Evolutionary conservation across 2,797 vertebrate species (phyloP).

Genomic region (Tenualosa ilisha): DNA sequence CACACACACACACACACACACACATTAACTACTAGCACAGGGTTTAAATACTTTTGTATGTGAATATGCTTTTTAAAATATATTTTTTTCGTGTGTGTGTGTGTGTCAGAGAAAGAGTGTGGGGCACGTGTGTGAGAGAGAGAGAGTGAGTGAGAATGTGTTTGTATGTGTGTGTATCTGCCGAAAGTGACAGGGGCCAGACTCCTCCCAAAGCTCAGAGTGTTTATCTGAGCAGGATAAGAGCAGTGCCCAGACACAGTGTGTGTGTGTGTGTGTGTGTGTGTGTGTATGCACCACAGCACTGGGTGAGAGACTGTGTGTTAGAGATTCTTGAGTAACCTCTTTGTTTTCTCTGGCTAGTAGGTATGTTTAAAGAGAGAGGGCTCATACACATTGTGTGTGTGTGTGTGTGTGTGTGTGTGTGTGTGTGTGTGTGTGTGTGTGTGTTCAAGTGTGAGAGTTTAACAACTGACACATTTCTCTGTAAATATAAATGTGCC

Average conservation of each 20-base stretch:
- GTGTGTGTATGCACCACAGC: background rate
- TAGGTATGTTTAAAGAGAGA: conserved; percentile 22
- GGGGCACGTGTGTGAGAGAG: background rate
- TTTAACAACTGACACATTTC: conserved; percentile 29
- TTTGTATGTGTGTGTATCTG: background rate
- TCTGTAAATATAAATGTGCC: conserved; percentile 41
- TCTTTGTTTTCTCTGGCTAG: conserved; percentile 54
- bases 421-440: conserved; percentile 40
- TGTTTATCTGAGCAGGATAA: conserved; percentile 21
- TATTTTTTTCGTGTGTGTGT: background rate
- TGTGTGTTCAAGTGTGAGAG: conserved; percentile 43
- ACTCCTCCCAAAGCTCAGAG: conserved; percentile 6
- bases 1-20: conserved; percentile 35
- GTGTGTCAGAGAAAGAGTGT: background rate
- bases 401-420: conserved; percentile 40
- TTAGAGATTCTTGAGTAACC: conserved; percentile 39
- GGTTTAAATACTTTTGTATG: background rate
- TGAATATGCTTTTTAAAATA: conserved; percentile 9
- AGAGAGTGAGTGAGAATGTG: background rate
- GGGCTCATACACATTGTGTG: conserved; percentile 27
- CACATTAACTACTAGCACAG: background rate
- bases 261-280: background rate
- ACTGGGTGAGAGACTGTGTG: background rate
- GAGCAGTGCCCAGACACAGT: conserved; percentile 11
- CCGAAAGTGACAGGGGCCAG: conserved; percentile 11